A percentile compares a stretch with the other conserved stretches of the same genome.
These are phyloP conservation scores for Lasioglossum oenotherae DNA, from an alignment of 2,888 invertebrate genomes.

Conservation along the genomic window DNA sequence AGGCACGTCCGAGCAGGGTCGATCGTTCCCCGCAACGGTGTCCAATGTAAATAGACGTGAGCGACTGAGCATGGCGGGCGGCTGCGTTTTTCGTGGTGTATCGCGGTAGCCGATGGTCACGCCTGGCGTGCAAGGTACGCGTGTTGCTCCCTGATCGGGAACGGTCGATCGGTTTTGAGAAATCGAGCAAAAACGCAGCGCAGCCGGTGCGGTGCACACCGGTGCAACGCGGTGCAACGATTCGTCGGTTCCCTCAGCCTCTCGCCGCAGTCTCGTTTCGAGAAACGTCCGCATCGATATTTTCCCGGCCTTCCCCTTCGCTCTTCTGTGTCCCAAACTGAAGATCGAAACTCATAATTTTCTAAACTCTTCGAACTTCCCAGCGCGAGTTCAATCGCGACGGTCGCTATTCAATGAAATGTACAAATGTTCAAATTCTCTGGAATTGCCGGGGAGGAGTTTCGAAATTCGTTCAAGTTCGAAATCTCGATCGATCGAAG, in stretches of 20 bases:
- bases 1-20: conserved; percentile 54
- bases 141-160: conserved; percentile 72
- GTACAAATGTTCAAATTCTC: neutral
- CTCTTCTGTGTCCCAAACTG: neutral
- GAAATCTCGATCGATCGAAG: conserved; percentile 14
- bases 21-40: conserved; percentile 65
- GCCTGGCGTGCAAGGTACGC: conserved; percentile 74
- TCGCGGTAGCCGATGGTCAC: conserved; percentile 78
- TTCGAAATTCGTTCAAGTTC: conserved; percentile 4
- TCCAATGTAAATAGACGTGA: conserved; percentile 76
- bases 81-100: conserved; percentile 76
- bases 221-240: conserved; percentile 56
- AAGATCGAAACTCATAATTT: neutral
- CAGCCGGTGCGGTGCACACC: neutral
- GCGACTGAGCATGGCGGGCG: conserved; percentile 75
- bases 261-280: conserved; percentile 60
- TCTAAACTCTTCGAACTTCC: neutral
- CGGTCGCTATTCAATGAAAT: too few relatives aligned
- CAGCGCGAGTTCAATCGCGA: neutral
- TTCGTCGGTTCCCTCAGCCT: conserved; percentile 53
- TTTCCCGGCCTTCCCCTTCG: conserved; percentile 18
- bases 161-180: conserved; percentile 75
- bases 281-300: conserved; percentile 49
- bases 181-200: conserved; percentile 68
- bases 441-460: neutral